Conservation (phyloP, 2,888 invertebrate species). For the Yponomeuta evonymella region DNA sequence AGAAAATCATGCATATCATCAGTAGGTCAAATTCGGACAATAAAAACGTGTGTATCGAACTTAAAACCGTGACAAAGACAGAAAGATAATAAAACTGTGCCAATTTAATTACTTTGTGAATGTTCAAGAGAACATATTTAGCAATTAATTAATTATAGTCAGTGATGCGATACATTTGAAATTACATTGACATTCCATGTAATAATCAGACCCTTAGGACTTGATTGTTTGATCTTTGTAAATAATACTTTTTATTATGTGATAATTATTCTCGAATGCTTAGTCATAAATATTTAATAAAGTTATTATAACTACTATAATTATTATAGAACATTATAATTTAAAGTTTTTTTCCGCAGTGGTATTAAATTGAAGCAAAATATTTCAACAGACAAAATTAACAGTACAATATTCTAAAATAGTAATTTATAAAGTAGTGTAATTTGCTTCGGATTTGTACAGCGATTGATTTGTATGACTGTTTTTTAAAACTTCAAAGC, state of each 20-base stretch:
- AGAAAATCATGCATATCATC: slow-evolving; percentile 12
- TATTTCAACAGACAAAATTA: slow-evolving; percentile 15
- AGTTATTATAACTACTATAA: not conserved
- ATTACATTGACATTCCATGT: not conserved
- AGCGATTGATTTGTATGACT: slow-evolving; percentile 67
- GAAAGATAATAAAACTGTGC: not conserved
- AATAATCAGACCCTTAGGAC: not conserved
- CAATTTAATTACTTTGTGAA: not conserved
- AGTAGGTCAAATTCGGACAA: slow-evolving; percentile 9
- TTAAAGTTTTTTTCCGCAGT: slow-evolving; percentile 12
- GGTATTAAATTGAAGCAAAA: slow-evolving; percentile 9
- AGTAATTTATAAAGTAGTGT: slow-evolving; percentile 26
- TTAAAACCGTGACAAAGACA: not conserved
- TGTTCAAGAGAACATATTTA: not conserved
- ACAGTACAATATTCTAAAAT: slow-evolving; percentile 18
- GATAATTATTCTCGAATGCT: slow-evolving; percentile 14
- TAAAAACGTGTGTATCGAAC: not conserved
- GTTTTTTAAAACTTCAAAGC: slow-evolving; percentile 64
- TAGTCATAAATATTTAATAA: slow-evolving; percentile 17
- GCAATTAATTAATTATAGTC: not conserved
- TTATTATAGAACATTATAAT: slow-evolving; percentile 12
- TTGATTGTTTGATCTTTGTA: slow-evolving; percentile 3
- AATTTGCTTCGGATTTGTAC: slow-evolving; percentile 58
- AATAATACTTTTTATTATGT: slow-evolving; percentile 12
- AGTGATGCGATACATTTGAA: not conserved